These are phyloP conservation scores for Antitype chi DNA, from an alignment of 2,888 invertebrate genomes.

Conservation along the genomic window DNA sequence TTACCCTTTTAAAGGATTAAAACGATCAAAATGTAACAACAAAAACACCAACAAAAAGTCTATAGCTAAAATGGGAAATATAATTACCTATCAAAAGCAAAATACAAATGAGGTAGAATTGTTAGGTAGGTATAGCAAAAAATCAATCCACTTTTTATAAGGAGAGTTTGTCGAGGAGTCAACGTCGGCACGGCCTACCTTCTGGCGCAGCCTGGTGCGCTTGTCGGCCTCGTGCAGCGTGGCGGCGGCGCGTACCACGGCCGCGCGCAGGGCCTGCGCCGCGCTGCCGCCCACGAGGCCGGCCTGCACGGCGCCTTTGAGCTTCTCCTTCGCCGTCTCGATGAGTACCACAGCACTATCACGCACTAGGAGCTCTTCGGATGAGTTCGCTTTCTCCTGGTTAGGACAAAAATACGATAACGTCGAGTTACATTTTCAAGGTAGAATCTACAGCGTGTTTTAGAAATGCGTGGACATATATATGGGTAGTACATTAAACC, in stretches of 20 bases:
- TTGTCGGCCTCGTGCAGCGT: constrained; percentile 92
- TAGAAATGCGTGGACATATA: not conserved
- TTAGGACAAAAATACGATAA: not conserved
- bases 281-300: constrained; percentile 91
- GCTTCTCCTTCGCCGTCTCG: constrained; percentile 96
- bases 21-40: no score
- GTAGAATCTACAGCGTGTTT: not conserved
- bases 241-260: constrained; percentile 94
- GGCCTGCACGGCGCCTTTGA: constrained; percentile 94
- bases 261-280: constrained; percentile 93
- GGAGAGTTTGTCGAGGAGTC: not conserved
- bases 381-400: constrained; percentile 92
- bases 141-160: not conserved
- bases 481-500: not conserved
- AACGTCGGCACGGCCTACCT: not conserved
- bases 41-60: no score
- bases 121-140: not conserved
- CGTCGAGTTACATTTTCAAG: not conserved
- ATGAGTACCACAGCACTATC: constrained; percentile 94
- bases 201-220: constrained; percentile 57
- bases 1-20: no score
- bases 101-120: not conserved
- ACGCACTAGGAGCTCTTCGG: constrained; percentile 93
- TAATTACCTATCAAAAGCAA: not conserved
- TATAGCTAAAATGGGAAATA: not conserved